These are phyloP conservation scores for Mesodorylaimus sp. DNA, from an alignment of 2,888 invertebrate genomes.

Conservation along the genomic window DNA sequence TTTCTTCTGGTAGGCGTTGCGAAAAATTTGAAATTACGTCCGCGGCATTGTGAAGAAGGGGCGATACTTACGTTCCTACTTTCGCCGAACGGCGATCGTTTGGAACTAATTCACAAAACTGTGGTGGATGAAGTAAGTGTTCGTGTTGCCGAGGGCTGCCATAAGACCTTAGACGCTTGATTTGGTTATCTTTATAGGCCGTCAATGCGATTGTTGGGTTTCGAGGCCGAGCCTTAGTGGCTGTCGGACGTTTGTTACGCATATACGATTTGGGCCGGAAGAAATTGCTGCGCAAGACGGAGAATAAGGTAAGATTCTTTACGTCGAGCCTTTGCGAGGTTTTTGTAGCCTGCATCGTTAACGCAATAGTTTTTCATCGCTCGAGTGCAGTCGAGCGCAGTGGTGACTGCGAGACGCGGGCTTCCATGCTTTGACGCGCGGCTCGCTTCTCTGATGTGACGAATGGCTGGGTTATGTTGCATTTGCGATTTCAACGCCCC, in stretches of 20 bases:
- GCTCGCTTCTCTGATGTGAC: too few species aligned
- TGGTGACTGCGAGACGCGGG: background rate
- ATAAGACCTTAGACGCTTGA: background rate
- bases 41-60: slow-evolving; percentile 38
- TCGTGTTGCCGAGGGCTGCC: slow-evolving; percentile 13
- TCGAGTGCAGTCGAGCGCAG: too few species aligned
- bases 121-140: slow-evolving; percentile 69
- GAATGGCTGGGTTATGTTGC: too few species aligned
- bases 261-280: slow-evolving; percentile 92
- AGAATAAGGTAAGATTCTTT: slow-evolving; percentile 57
- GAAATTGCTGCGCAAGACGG: slow-evolving; percentile 86
- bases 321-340: background rate
- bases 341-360: background rate
- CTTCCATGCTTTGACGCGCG: too few species aligned
- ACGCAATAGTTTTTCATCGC: background rate
- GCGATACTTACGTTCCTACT: slow-evolving; percentile 28
- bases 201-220: slow-evolving; percentile 62
- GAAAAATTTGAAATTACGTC: slow-evolving; percentile 70
- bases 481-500: too few species aligned
- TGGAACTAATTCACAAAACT: slow-evolving; percentile 84
- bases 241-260: slow-evolving; percentile 72
- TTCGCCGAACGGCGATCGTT: slow-evolving; percentile 48
- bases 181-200: slow-evolving; percentile 14
- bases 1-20: slow-evolving; percentile 70
- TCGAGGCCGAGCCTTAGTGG: slow-evolving; percentile 73